These are phyloP conservation scores for Drosophila siamana DNA, from an alignment of 2,888 invertebrate genomes.

Conservation along the genomic window DNA sequence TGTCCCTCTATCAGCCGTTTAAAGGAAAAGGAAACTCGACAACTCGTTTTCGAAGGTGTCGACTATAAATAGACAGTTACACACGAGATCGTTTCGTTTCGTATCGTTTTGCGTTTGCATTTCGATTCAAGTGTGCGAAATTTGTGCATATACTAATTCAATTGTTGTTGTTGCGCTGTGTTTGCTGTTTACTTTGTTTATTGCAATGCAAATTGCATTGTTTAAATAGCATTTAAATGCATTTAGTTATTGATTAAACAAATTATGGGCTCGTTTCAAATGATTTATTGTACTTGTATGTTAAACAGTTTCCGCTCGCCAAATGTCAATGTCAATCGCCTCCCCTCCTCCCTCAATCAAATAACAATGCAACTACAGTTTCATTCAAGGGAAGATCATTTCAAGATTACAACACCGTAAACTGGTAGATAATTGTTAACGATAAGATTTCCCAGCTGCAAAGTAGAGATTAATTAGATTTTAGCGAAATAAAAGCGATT, in stretches of 20 bases:
- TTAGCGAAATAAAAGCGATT: not conserved
- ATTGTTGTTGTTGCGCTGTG: constrained; percentile 10
- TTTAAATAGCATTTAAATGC: constrained; percentile 57
- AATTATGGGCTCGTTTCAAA: constrained; percentile 41
- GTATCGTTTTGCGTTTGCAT: too few relatives aligned
- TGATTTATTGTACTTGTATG: constrained; percentile 50
- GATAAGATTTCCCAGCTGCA: not conserved
- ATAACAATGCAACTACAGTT: constrained; percentile 4
- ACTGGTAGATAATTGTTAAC: not conserved
- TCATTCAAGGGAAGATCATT: constrained; percentile 7
- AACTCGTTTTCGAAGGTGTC: constrained; percentile 31
- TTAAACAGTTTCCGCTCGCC: constrained; percentile 61
- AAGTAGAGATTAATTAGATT: not conserved
- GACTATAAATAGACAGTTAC: constrained; percentile 7
- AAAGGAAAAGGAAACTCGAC: constrained; percentile 23
- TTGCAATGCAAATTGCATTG: constrained; percentile 40
- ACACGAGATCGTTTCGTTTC: constrained; percentile 6
- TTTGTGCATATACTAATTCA: constrained; percentile 8
- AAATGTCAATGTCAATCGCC: constrained; percentile 26
- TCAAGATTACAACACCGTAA: not conserved
- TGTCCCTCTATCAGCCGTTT: constrained; percentile 5
- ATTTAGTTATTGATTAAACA: constrained; percentile 54
- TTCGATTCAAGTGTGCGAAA: constrained; percentile 65
- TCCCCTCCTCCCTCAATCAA: not conserved
- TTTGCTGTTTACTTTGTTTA: not conserved